Evolutionary conservation across 2,113 vertebrate species (phyloP), one percentile per base, ranked within the genome.

Genomic region (Penelope pileata): DNA sequence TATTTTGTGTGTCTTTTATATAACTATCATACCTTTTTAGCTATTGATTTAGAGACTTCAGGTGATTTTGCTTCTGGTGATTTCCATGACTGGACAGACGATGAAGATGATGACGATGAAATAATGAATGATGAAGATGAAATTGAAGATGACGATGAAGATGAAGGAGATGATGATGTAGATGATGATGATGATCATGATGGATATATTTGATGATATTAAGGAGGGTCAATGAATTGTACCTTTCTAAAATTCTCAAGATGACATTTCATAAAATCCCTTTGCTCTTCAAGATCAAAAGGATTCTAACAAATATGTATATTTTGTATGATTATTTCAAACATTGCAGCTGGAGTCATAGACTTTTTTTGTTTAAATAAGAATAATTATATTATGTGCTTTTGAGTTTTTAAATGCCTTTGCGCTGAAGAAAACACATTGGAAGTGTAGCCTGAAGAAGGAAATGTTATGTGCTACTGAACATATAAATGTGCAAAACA

Each of bases 1-100:
- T 45, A 16, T 58, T 64, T 84, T 60, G 10, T 51, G n/a, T 73
- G 16, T 50, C 58, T 51, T 85, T 94, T 75, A 50, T 73, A 12
- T 89, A 92, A 83, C 54, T 77, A 5, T 96, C 27, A 38, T 86
- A 72, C 34, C 38, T 93, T 95, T 90, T 51, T 85, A 99, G 98
- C 98, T 32, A 88, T 98, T 2, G 98, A 98, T 89, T 74, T 98
- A 96, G 99, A 99, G 95, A 98, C 98, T 51, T 99, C 99, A 4
- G 99, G 99, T 93, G 99, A 99, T 97, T 98, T 98, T 82, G 98
- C 99, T 69, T 99, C 99, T 82, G 99, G 99, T 0, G 99, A 99
- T 97, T 98, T 98, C 16, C 97, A 85, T 73, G 98, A 98, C 67
- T 98, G 99, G 97, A 96, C 97, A 9, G 99, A 99, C 78, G 98